These are phyloP conservation scores for Caenorhabditis remanei DNA, from an alignment of 1,140 invertebrate species.

Conservation along the genomic window DNA sequence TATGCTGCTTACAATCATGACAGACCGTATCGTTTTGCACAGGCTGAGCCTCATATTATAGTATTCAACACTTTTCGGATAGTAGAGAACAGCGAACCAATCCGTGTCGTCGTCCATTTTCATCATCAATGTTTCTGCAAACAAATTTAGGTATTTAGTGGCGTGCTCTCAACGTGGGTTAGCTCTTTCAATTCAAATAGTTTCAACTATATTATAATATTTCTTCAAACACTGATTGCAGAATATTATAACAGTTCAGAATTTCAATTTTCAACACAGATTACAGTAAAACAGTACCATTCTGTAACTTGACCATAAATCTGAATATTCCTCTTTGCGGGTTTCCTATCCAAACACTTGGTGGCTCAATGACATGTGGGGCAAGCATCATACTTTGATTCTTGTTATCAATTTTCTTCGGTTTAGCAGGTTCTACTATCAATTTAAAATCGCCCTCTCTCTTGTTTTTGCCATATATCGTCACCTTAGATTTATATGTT, in stretches of 20 bases:
- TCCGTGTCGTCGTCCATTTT: conserved; percentile 12
- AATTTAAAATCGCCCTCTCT: conserved; percentile 37
- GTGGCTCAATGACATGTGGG: neutral
- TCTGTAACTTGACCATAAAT: conserved; percentile 31
- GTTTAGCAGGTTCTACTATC: conserved; percentile 29
- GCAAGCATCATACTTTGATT: neutral
- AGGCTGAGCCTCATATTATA: neutral
- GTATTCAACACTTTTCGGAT: neutral
- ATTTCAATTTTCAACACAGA: neutral
- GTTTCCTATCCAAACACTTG: conserved; percentile 22
- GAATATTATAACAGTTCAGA: too few species aligned
- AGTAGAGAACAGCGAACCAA: conserved; percentile 33
- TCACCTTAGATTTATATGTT: neutral
- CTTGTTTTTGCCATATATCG: conserved; percentile 32
- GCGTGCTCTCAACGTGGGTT: too few species aligned
- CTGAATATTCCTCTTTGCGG: conserved; percentile 22
- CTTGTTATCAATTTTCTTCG: conserved; percentile 18
- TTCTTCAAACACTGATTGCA: too few species aligned
- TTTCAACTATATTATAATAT: too few species aligned
- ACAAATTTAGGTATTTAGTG: neutral
- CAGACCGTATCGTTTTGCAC: neutral
- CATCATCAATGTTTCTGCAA: conserved; percentile 23
- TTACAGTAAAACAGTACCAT: neutral
- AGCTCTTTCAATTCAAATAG: too few species aligned
- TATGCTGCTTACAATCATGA: neutral